Evolutionary conservation across 2,113 vertebrate species (phyloP).

Genomic region (Erythrocercus mccallii): DNA sequence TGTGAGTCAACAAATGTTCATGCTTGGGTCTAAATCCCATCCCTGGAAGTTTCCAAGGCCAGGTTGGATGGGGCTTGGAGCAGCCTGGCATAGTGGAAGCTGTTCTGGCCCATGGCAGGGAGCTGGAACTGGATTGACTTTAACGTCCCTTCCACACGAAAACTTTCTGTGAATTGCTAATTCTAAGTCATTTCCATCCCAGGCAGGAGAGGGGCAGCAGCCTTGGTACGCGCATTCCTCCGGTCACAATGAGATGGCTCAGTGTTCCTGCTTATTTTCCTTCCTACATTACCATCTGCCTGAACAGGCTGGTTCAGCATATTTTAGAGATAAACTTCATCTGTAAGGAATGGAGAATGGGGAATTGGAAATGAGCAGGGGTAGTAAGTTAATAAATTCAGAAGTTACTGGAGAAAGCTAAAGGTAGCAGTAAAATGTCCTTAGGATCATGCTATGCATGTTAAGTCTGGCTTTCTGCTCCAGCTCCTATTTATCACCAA

Average conservation of each 20-base stretch:
- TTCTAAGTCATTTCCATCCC: neutral
- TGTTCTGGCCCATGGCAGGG: neutral
- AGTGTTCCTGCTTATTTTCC: neutral
- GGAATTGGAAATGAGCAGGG: neutral
- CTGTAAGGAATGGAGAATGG: neutral
- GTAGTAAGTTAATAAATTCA: neutral
- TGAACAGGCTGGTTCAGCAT: neutral
- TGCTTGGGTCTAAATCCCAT: neutral
- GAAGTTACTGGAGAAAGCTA: neutral
- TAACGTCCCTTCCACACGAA: neutral
- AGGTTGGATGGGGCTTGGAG: neutral
- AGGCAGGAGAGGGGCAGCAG: neutral
- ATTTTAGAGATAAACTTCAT: neutral
- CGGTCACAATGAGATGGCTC: fast-evolving
- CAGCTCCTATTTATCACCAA: neutral
- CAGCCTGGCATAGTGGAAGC: neutral
- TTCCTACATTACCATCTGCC: neutral
- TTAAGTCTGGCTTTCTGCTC: neutral
- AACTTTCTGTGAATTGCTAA: neutral
- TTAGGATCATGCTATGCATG: neutral
- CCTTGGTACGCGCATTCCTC: neutral
- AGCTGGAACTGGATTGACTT: neutral
- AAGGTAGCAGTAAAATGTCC: neutral
- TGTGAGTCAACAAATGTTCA: neutral
- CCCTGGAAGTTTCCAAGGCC: neutral